These are phyloP conservation scores for Drosophila trapezifrons DNA, from an alignment of 1,140 invertebrate genomes.

Conservation along the genomic window DNA sequence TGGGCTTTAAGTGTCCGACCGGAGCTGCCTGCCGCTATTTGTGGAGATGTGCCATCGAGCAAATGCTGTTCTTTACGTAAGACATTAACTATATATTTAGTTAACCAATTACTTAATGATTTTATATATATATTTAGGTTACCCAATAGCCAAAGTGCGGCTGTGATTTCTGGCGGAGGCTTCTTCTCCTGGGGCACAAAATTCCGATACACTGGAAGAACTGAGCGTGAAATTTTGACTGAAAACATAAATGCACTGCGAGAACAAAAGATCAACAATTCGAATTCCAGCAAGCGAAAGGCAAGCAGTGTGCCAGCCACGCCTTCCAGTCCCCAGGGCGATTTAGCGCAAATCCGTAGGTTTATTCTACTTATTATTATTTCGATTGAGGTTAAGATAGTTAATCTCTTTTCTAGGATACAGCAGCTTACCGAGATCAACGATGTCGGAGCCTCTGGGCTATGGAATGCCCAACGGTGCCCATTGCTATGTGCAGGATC, in stretches of 20 bases:
- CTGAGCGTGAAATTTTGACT: conserved; percentile 94
- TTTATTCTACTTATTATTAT: conserved; percentile 6
- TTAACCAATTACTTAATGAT: not conserved
- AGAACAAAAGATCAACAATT: conserved; percentile 86
- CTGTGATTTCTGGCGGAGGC: conserved; percentile 95
- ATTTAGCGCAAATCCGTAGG: conserved; percentile 82
- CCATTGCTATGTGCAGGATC: conserved; percentile 80
- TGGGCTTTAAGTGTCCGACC: conserved; percentile 97
- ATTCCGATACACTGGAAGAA: conserved; percentile 95
- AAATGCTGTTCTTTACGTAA: conserved; percentile 99
- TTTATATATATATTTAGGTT: conserved; percentile 86
- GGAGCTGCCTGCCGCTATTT: conserved; percentile 95
- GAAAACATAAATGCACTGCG: conserved; percentile 85
- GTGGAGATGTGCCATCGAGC: conserved; percentile 98
- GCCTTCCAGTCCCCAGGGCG: conserved; percentile 89
- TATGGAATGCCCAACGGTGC: conserved; percentile 44
- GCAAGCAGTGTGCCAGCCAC: conserved; percentile 93
- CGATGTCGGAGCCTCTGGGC: conserved; percentile 89
- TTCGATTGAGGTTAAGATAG: no score
- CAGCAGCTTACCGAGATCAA: conserved; percentile 92
- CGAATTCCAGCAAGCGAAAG: conserved; percentile 88
- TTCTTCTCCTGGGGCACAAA: conserved; percentile 97
- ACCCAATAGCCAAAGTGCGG: conserved; percentile 93
- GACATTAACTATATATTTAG: conserved; percentile 74
- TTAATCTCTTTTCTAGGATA: no score